Evolutionary conservation across 2,797 vertebrate genomes (phyloP), one percentile per base, ranked within the genome.

Genomic region (Silurus aristotelis): DNA sequence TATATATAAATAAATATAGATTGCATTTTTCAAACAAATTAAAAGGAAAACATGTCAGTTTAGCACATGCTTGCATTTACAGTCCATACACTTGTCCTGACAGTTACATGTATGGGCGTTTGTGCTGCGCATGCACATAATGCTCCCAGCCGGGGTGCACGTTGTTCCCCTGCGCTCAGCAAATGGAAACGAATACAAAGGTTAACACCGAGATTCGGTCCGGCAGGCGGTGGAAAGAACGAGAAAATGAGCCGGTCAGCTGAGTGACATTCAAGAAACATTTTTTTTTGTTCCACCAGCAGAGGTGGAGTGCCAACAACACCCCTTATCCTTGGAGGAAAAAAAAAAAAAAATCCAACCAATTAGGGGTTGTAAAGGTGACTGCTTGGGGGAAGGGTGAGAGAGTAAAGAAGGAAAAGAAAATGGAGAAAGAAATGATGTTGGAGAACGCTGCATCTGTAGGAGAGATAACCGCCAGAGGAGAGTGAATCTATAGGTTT

Each of bases 221-320:
- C 91, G 92, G 91, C 91, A 91, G 88, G 90, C 87, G 89, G 83
- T 86, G 86, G 90, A 91, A 87, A 89, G 90, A 72, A 63, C 52
- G 61, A 77, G 64, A 79, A 85, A 80, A 92, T 83, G 25, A 90
- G 88, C 89, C 83, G 75, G 91, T 84, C 86, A 27, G 88, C 90
- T 91, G 92, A 91, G 91, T 94, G 93, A 93, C 93, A 93, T 94
- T 94, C 94, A 31, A 43, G 67, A 92, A 92, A 92, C 38, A 80
- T 83, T 87, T 92, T 52, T 92, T 92, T 93, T 87, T 89, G 90
- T 93, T 91, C 91, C 91, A 90, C 89, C 84, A 79, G 58, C 89
- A 68, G 85, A 89, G 86, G 3, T 67, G 43, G 12, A 71, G 77
- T 55, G 17, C 56, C 48, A 72, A 73, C 77, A 82, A 25, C 76